Conservation (phyloP, 2,797 vertebrate genomes). For the Phylloscopus collybita region DNA sequence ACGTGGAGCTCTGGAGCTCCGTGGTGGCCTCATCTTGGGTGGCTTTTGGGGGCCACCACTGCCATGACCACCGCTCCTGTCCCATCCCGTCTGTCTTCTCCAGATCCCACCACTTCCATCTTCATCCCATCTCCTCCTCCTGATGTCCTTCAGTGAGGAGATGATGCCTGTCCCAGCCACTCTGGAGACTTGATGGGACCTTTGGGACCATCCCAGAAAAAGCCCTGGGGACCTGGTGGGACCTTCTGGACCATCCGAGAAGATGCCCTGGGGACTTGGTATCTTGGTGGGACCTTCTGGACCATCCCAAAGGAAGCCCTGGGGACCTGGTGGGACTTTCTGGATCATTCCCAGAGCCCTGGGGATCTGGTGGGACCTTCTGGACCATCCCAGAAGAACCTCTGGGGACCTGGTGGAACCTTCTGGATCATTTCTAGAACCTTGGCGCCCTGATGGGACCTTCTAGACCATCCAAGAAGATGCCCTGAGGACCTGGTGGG, state of each 20-base stretch:
- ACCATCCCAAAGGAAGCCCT: too few relatives aligned
- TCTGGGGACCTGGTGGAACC: too few relatives aligned
- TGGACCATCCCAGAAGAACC: too few relatives aligned
- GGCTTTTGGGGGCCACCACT: background rate
- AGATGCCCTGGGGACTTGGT: background rate
- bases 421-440: too few relatives aligned
- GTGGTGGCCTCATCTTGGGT: background rate
- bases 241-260: background rate
- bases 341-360: too few relatives aligned
- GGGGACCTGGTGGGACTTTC: background rate
- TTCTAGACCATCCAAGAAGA: background rate
- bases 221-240: background rate
- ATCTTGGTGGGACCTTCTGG: background rate
- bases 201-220: too few relatives aligned
- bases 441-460: accelerated
- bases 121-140: background rate
- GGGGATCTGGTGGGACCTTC: accelerated
- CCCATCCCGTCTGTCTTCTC: background rate
- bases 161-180: background rate
- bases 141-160: background rate
- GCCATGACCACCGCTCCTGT: background rate
- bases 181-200: background rate
- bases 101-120: background rate
- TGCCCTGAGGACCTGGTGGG: background rate
- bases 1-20: background rate